phyloP scores from a whole-genome alignment of 2,797 vertebrate species.

The Fratercula arctica region DNA sequence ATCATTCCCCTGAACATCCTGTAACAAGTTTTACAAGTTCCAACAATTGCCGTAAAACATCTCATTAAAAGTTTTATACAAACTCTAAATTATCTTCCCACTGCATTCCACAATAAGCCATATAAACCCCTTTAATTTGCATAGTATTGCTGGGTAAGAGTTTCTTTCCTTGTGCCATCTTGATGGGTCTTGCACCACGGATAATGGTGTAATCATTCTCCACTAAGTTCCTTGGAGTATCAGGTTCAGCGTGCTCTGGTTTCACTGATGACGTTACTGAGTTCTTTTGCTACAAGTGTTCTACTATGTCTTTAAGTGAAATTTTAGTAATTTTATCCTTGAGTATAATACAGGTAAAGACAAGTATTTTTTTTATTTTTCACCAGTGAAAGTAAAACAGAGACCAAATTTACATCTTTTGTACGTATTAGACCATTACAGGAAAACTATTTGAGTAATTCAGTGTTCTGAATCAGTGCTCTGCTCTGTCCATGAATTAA shows the following conservation, averaged over 20 bases:
- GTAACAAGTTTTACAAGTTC: background rate
- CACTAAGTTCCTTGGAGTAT: rapidly evolving
- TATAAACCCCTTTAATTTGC: background rate
- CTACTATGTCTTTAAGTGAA: background rate
- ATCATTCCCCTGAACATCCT: background rate
- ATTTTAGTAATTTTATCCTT: background rate
- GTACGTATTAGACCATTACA: background rate
- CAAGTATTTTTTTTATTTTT: background rate
- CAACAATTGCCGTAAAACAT: background rate
- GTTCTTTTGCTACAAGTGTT: background rate
- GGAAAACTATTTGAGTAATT: background rate
- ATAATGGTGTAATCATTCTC: background rate
- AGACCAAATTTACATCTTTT: background rate
- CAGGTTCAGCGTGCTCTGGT: rapidly evolving
- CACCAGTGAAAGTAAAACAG: background rate
- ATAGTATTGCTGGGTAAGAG: rapidly evolving
- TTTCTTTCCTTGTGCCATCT: background rate
- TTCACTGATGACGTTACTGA: background rate
- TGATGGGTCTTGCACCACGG: background rate
- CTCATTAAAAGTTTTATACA: background rate
- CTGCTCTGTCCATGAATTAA: background rate
- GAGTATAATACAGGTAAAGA: background rate
- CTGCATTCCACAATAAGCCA: background rate
- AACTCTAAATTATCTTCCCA: background rate
- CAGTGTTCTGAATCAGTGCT: background rate